phyloP scores from a whole-genome alignment of 35 echinoderm and acorn worm species.

The Ophioderma brevispina region DNA sequence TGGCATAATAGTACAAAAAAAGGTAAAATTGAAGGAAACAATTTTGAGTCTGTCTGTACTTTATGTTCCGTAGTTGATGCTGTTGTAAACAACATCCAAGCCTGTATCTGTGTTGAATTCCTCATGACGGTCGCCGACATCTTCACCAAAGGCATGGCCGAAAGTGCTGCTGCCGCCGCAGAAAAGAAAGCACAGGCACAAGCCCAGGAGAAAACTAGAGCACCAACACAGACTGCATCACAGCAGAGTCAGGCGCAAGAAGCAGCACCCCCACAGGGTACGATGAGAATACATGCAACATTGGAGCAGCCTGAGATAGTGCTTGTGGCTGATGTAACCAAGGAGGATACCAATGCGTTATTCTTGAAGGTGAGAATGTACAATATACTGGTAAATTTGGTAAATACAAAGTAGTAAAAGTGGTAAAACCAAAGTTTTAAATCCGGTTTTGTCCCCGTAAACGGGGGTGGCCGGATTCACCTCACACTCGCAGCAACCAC shows the following conservation, averaged over 20 bases:
- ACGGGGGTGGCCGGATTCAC: too few relatives aligned
- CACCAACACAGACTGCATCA: constrained; percentile 1
- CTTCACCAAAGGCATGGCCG: constrained; percentile 85
- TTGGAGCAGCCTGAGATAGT: constrained; percentile 90
- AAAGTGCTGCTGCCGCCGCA: constrained; percentile 31
- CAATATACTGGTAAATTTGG: too few relatives aligned
- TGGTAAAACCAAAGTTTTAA: too few relatives aligned
- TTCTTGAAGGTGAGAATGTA: constrained; percentile 78
- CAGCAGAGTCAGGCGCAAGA: neutral
- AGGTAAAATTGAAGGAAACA: too few relatives aligned
- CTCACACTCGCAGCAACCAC: too few relatives aligned
- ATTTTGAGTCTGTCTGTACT: too few relatives aligned
- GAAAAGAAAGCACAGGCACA: constrained; percentile 32
- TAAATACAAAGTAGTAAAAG: too few relatives aligned
- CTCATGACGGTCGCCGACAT: constrained; percentile 89
- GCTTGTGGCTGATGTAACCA: constrained; percentile 79
- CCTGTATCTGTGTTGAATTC: constrained; percentile 89
- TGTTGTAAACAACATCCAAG: constrained; percentile 69
- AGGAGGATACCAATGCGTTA: constrained; percentile 87
- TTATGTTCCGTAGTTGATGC: constrained; percentile 70
- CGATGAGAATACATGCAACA: constrained; percentile 67
- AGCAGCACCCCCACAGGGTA: constrained; percentile 10
- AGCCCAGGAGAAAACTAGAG: neutral
- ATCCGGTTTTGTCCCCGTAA: too few relatives aligned
- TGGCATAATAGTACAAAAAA: too few relatives aligned